These are phyloP conservation scores for Loxodonta africana DNA, from an alignment of 2,113 vertebrate species.

Conservation along the genomic window DNA sequence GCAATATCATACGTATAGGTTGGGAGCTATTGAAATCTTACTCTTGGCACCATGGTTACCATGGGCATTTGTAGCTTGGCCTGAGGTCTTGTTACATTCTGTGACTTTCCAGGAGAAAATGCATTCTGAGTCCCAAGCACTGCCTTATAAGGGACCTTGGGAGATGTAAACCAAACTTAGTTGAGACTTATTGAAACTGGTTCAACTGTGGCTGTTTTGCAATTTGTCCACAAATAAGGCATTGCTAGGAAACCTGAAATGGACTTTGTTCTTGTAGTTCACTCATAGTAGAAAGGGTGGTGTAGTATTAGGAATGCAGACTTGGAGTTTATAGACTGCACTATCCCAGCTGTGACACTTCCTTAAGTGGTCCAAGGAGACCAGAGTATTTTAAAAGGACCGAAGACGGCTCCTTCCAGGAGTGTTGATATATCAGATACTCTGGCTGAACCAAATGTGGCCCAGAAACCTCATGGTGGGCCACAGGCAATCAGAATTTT, in stretches of 20 bases:
- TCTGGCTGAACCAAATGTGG: neutral
- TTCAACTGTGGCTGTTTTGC: neutral
- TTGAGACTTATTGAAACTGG: slow-evolving; percentile 3
- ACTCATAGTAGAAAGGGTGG: neutral
- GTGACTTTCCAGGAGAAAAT: slow-evolving; percentile 29
- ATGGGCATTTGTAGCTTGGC: neutral
- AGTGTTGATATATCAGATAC: neutral
- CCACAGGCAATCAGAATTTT: neutral
- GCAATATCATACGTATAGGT: neutral
- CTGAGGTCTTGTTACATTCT: neutral
- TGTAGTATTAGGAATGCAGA: neutral
- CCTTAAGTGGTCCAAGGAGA: neutral
- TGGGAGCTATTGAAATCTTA: neutral
- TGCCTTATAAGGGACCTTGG: neutral
- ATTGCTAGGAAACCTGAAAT: slow-evolving; percentile 21
- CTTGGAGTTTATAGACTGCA: neutral
- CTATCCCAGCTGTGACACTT: neutral
- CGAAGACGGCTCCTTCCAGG: neutral
- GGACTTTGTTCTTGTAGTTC: neutral
- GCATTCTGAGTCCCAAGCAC: slow-evolving; percentile 1
- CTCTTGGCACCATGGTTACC: neutral
- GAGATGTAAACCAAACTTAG: neutral
- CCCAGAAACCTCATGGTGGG: neutral
- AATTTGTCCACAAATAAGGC: slow-evolving; percentile 23
- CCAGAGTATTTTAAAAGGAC: slow-evolving; percentile 9